Percentiles rank a stretch among this genome's conserved stretches.
Evolutionary conservation across 2,113 vertebrate genomes (phyloP).

Genomic region (Typhlomys cinereus): DNA sequence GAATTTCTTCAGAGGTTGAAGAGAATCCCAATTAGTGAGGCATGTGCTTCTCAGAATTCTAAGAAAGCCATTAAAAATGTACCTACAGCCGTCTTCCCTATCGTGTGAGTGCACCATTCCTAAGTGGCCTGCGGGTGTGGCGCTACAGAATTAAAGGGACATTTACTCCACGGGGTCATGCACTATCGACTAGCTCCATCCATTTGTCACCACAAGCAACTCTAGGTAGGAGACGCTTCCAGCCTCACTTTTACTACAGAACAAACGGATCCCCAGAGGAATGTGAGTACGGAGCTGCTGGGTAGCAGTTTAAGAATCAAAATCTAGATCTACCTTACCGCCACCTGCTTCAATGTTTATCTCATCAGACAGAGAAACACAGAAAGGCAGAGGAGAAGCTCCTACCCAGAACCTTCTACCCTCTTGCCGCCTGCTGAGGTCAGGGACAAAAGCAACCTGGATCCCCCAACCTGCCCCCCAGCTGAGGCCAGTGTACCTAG

Average conservation of each 20-base stretch:
- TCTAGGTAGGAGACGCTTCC: constrained; percentile 10
- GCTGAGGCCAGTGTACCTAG: rapidly evolving
- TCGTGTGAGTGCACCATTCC: rapidly evolving
- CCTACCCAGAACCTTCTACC: no score
- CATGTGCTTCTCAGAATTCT: not conserved
- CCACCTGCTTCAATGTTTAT: not conserved
- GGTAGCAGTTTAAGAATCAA: not conserved
- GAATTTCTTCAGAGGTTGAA: not conserved
- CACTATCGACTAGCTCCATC: not conserved
- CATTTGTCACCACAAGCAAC: not conserved
- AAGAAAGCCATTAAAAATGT: not conserved
- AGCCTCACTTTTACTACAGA: not conserved
- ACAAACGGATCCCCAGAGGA: not conserved
- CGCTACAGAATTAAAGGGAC: not conserved
- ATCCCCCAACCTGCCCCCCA: not conserved
- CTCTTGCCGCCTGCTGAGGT: not conserved
- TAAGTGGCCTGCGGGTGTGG: not conserved
- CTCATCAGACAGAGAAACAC: not conserved
- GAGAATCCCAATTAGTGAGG: not conserved
- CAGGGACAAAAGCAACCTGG: not conserved
- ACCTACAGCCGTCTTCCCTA: not conserved
- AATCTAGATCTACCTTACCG: not conserved
- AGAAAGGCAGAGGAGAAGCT: not conserved
- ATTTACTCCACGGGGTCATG: not conserved
- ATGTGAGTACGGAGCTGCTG: constrained; percentile 18